A percentile compares a stretch with the other conserved stretches of the same genome.
These are phyloP conservation scores for Myiopsitta monachus DNA, from an alignment of 2,113 vertebrate species.

Conservation along the genomic window DNA sequence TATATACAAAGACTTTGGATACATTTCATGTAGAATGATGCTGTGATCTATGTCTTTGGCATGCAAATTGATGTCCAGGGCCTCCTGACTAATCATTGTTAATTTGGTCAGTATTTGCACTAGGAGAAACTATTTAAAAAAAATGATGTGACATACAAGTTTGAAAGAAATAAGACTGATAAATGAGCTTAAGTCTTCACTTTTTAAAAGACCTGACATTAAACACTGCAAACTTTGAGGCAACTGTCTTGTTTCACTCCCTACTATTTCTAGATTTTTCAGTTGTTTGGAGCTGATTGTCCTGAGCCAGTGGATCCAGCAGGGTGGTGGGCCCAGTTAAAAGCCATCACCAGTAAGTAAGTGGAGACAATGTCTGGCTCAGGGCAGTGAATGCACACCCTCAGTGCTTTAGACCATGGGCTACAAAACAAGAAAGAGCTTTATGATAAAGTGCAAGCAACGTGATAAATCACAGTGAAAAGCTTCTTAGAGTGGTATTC, in stretches of 20 bases:
- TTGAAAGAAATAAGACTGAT: not conserved
- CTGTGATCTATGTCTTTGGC: not conserved
- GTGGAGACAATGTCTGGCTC: not conserved
- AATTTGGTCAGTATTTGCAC: not conserved
- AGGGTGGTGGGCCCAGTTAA: not conserved
- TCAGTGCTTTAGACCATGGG: not conserved
- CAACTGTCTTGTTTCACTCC: not conserved
- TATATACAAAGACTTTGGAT: not conserved
- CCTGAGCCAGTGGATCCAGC: not conserved
- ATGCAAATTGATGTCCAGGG: not conserved
- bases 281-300: not conserved
- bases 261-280: not conserved
- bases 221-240: not conserved
- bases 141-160: not conserved
- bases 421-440: not conserved
- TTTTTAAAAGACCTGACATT: not conserved
- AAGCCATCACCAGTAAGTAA: not conserved
- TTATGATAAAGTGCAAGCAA: not conserved
- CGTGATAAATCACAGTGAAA: not conserved
- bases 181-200: not conserved
- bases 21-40: not conserved
- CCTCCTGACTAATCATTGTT: not conserved
- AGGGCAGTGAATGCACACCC: not conserved
- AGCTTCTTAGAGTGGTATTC: not conserved
- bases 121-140: not conserved